Evolutionary conservation across 2,888 invertebrate species (phyloP).

Genomic region (Scaptodrosophila latifasciaeformis): DNA sequence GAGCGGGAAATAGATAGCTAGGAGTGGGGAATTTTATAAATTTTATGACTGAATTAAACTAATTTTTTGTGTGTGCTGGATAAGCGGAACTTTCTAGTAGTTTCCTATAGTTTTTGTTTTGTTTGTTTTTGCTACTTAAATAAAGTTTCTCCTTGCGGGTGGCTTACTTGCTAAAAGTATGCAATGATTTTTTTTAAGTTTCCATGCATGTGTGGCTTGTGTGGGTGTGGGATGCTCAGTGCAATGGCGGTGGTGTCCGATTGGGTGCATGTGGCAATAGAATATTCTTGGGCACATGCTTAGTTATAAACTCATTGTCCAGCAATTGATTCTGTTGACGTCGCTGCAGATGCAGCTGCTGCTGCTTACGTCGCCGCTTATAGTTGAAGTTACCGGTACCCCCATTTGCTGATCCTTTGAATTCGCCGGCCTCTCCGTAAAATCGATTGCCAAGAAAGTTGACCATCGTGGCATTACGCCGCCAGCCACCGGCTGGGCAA

Average conservation of each 20-base stretch:
- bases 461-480: conserved; percentile 57
- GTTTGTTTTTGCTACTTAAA: too few species aligned
- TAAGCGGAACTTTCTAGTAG: conserved; percentile 1
- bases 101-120: neutral
- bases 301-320: conserved; percentile 69
- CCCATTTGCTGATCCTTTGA: conserved; percentile 2
- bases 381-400: neutral
- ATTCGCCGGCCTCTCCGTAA: conserved; percentile 49
- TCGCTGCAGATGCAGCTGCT: conserved; percentile 38
- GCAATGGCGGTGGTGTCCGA: conserved; percentile 75
- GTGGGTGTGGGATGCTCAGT: conserved; percentile 42
- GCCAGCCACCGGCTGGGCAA: conserved; percentile 77
- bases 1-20: too few species aligned
- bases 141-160: neutral
- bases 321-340: conserved; percentile 50
- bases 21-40: neutral
- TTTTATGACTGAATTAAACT: conserved; percentile 22
- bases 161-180: conserved; percentile 31
- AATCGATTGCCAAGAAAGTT: conserved; percentile 34
- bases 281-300: conserved; percentile 73
- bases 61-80: conserved; percentile 4
- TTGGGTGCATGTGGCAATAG: conserved; percentile 69
- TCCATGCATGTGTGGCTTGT: conserved; percentile 4
- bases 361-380: conserved; percentile 38
- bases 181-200: conserved; percentile 31